A percentile compares a stretch with the other conserved stretches of the same genome.
phyloP scores from a whole-genome alignment of 2,888 invertebrate genomes.

The Leptura quadrifasciata region DNA sequence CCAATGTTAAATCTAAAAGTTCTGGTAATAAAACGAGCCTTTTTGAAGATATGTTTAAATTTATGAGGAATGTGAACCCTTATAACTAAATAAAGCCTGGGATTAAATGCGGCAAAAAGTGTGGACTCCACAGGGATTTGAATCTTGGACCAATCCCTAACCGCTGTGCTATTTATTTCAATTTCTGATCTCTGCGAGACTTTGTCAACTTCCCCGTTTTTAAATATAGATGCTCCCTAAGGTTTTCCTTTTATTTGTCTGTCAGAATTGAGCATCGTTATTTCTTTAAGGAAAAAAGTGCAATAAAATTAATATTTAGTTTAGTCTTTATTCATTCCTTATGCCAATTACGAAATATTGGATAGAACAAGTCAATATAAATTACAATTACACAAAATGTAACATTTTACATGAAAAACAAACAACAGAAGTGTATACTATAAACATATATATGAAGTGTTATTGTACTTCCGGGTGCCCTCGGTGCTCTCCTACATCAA shows the following conservation, averaged over 20 bases:
- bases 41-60: neutral
- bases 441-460: too few relatives aligned
- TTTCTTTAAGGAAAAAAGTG: neutral
- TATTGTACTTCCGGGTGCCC: too few relatives aligned
- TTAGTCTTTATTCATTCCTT: too few relatives aligned
- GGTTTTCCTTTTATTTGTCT: neutral
- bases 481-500: too few relatives aligned
- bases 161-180: constrained; percentile 36
- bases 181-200: constrained; percentile 29
- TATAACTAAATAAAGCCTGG: neutral
- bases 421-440: too few relatives aligned
- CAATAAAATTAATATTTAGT: too few relatives aligned
- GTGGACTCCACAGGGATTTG: neutral
- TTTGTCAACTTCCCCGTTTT: constrained; percentile 23
- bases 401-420: too few relatives aligned
- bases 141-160: constrained; percentile 19
- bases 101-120: neutral
- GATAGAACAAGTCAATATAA: too few relatives aligned
- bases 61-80: neutral
- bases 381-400: too few relatives aligned
- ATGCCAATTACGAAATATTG: too few relatives aligned
- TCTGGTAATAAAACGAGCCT: neutral
- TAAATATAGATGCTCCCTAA: constrained; percentile 29
- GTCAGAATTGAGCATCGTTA: neutral
- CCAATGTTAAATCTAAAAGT: neutral